Evolutionary conservation across 2,888 invertebrate genomes (phyloP), one percentile per base, ranked within the genome.

Genomic region (Eilema caniola): DNA sequence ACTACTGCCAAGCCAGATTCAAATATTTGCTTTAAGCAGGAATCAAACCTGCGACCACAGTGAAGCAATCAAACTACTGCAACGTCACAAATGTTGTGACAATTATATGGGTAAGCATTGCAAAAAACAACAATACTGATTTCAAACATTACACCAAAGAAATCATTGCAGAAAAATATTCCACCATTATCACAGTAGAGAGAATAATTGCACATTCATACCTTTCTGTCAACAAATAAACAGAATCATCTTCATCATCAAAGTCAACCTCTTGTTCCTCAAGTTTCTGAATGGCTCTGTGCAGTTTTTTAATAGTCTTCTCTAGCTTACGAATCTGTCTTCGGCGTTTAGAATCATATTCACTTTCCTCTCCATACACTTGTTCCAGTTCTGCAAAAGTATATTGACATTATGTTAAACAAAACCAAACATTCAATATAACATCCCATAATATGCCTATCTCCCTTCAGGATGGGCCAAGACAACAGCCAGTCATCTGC

Each of bases 201-300:
- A 28, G 31, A 33, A 8, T 33, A 33, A 8, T 33, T 37, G 37
- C 12, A 37, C 12, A 37, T 37, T 41, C n/a, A n/a, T 66, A 97
- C 92, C 96, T 96, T 79, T 97, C 97, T 75, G 97, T 96, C 78
- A 97, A 95, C 59, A 98, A 92, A 90, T 97, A 98, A 41, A 96
- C 93, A 3, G 98, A 98, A 87, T 97, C 96, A 62, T 96, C 96
- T 37, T 97, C 97, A 78, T 97, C 97, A 83, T 97, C 96, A 87
- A 97, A 97, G 77, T 98, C 96, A 2, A 98, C 96, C 82, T 98
- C 97, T 65, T 96, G 92, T 66, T 96, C 95, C 83, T 97, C 97
- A 8, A 98, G 88, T 76, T 96, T 94, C 79, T 96, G 96, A 66
- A 98, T 97, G 74, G 96, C 96, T 82, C 96, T 95, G 67, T 96